These are phyloP conservation scores for Penaeus chinensis DNA, from an alignment of 1,140 invertebrate species.

Conservation along the genomic window DNA sequence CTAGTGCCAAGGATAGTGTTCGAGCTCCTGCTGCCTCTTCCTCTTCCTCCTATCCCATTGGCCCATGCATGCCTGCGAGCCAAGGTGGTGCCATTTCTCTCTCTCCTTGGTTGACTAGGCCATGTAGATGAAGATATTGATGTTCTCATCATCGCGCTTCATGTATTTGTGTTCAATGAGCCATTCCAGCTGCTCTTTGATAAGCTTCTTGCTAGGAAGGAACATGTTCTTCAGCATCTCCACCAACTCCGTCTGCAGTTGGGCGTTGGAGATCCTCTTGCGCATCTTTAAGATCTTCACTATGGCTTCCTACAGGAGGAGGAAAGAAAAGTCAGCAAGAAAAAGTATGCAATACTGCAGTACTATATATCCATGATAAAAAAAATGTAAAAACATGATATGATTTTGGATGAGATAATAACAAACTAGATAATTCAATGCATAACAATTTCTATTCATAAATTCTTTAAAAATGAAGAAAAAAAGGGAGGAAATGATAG, in stretches of 20 bases:
- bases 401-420: not conserved
- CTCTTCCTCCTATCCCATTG: too few relatives aligned
- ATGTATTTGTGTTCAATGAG: constrained; percentile 99
- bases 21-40: too few relatives aligned
- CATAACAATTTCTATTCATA: too few relatives aligned
- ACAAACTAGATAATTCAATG: too few relatives aligned
- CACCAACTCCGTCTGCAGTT: constrained; percentile 94
- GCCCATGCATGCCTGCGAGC: too few relatives aligned
- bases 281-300: constrained; percentile 99
- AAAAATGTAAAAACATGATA: not conserved
- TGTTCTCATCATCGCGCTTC: constrained; percentile 94
- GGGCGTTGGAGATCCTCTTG: constrained; percentile 92
- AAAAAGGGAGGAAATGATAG: not conserved
- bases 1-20: too few relatives aligned
- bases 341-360: not conserved
- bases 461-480: not conserved
- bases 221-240: constrained; percentile 99
- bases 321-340: constrained; percentile 14
- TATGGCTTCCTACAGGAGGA: constrained; percentile 88
- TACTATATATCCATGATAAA: not conserved
- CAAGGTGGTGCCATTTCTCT: too few relatives aligned
- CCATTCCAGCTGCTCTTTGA: constrained; percentile 99
- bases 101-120: constrained; percentile 73
- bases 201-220: constrained; percentile 98
- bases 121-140: constrained; percentile 98